Percentiles rank a stretch among this genome's conserved stretches.
These are phyloP conservation scores for Carassius gibelio DNA, from an alignment of 2,113 vertebrate genomes.

Conservation along the genomic window DNA sequence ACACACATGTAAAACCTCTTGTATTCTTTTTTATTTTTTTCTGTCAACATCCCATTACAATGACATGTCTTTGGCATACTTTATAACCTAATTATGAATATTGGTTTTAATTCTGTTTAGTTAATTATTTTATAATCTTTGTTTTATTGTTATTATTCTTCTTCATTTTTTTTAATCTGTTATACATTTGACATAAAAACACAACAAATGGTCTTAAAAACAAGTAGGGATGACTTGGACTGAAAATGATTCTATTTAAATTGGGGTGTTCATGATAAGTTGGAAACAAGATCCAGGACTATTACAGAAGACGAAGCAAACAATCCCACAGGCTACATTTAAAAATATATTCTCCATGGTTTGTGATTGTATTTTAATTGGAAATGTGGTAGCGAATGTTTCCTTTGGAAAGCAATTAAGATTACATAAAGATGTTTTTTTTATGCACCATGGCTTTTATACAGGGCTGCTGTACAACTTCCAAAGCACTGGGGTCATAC, in stretches of 20 bases:
- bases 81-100: neutral
- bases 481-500: constrained; percentile 44
- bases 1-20: neutral
- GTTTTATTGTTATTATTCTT: neutral
- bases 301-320: constrained; percentile 57
- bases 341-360: constrained; percentile 71
- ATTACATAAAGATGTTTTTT: constrained; percentile 64
- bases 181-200: neutral
- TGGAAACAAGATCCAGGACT: constrained; percentile 60
- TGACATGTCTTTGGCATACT: neutral
- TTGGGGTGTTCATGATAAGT: constrained; percentile 63
- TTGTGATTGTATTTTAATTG: constrained; percentile 76
- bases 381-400: constrained; percentile 72
- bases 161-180: neutral
- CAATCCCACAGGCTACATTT: constrained; percentile 64
- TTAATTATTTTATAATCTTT: neutral
- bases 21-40: neutral
- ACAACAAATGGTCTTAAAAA: neutral
- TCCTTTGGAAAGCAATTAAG: constrained; percentile 77
- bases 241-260: constrained; percentile 32
- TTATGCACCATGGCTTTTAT: constrained; percentile 59
- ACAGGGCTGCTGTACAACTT: constrained; percentile 61
- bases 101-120: neutral
- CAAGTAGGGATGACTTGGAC: neutral
- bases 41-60: neutral